These are phyloP conservation scores for Oreochromis tanganicae DNA, from an alignment of 2,113 vertebrate species.

Conservation along the genomic window DNA sequence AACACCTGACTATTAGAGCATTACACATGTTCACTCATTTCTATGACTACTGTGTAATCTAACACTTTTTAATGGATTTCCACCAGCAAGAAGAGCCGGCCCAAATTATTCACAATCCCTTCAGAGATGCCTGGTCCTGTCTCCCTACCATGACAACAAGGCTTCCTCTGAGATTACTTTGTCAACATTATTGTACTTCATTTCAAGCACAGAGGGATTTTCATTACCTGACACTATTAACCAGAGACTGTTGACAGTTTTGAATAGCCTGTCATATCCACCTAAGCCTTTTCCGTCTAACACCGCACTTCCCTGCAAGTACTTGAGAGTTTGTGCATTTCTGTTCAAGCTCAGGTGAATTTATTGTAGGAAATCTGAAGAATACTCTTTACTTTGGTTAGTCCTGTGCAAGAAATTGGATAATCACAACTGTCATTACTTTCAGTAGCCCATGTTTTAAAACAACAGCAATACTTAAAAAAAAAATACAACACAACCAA, in stretches of 20 bases:
- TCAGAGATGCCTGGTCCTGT: not conserved
- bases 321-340: not conserved
- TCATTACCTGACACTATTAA: slow-evolving; percentile 16
- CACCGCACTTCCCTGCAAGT: not conserved
- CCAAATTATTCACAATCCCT: not conserved
- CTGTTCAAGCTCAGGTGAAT: not conserved
- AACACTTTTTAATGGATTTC: not conserved
- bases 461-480: not conserved
- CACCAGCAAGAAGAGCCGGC: not conserved
- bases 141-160: not conserved
- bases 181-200: slow-evolving; percentile 44
- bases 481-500: not conserved
- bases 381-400: not conserved
- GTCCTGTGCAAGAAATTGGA: not conserved
- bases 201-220: slow-evolving; percentile 28
- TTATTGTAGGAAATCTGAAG: not conserved
- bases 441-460: not conserved
- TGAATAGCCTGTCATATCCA: slow-evolving; percentile 24
- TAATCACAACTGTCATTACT: not conserved
- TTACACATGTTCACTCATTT: not conserved
- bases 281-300: not conserved
- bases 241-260: slow-evolving; percentile 19
- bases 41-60: not conserved
- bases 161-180: slow-evolving; percentile 21
- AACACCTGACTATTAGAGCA: not conserved